Percentiles rank a stretch among this genome's conserved stretches.
Conservation (phyloP, 1,140 invertebrate species). For the Pinna nobilis region DNA sequence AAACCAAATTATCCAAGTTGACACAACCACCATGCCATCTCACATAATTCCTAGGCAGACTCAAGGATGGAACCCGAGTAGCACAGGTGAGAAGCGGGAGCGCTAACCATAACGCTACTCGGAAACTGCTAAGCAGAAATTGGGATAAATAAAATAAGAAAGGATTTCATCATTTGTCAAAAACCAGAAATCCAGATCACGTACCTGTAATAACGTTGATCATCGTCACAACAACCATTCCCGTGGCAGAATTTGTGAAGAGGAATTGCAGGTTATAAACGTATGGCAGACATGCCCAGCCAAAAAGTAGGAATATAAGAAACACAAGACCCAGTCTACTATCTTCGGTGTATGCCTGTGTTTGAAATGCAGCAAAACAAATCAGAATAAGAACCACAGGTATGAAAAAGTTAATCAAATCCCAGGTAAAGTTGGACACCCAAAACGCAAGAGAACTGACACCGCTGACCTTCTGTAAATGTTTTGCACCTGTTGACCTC, state of each 20-base stretch:
- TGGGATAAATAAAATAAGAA: background rate
- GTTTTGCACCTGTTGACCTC: slow-evolving; percentile 67
- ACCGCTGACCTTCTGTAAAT: slow-evolving; percentile 55
- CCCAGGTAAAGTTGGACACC: slow-evolving; percentile 53
- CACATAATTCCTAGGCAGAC: no score
- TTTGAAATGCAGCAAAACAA: slow-evolving; percentile 47
- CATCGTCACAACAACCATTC: slow-evolving; percentile 40
- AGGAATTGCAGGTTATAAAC: slow-evolving; percentile 45
- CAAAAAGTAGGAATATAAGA: slow-evolving; percentile 42
- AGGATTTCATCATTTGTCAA: background rate
- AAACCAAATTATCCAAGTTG: slow-evolving; percentile 30
- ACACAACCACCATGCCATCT: slow-evolving; percentile 29
- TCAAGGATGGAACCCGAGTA: no score
- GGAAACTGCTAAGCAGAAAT: background rate
- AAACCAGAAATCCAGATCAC: background rate
- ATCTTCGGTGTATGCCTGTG: slow-evolving; percentile 24
- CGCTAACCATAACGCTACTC: slow-evolving; percentile 27
- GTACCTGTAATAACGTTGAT: slow-evolving; percentile 42
- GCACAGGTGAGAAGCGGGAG: no score
- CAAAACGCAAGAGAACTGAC: slow-evolving; percentile 47
- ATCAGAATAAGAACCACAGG: slow-evolving; percentile 48
- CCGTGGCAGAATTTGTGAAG: slow-evolving; percentile 40
- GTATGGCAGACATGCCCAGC: slow-evolving; percentile 32
- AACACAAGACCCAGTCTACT: slow-evolving; percentile 35
- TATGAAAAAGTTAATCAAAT: slow-evolving; percentile 55